These are phyloP conservation scores for Bemisia tabaci DNA, from an alignment of 1,140 invertebrate genomes.

Conservation along the genomic window DNA sequence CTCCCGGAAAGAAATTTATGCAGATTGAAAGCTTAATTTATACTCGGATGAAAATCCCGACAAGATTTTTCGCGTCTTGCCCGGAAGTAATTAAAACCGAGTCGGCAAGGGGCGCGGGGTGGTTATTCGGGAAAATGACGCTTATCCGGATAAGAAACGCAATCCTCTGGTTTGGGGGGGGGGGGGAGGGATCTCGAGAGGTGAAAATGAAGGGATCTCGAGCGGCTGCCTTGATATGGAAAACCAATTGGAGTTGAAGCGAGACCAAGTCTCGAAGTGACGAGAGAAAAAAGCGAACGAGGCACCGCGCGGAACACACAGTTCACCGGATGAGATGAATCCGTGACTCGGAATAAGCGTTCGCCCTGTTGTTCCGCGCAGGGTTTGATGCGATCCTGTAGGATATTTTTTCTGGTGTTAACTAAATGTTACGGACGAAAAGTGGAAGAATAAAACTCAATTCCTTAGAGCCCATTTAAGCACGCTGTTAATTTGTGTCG, in stretches of 20 bases:
- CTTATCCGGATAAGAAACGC: not conserved
- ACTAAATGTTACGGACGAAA: too few species aligned
- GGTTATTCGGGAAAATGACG: not conserved
- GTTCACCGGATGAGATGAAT: not conserved
- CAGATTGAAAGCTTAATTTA: not conserved
- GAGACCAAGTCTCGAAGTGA: too few species aligned
- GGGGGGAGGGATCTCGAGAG: not conserved
- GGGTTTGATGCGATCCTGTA: too few species aligned
- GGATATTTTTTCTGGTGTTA: too few species aligned
- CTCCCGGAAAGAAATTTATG: too few species aligned
- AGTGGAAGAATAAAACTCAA: too few species aligned
- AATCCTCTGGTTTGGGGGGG: too few species aligned
- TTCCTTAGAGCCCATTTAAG: too few species aligned
- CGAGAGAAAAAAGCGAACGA: not conserved
- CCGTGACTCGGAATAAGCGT: too few species aligned
- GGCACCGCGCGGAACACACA: not conserved
- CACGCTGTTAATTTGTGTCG: too few species aligned
- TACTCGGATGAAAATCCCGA: not conserved
- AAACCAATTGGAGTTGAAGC: not conserved
- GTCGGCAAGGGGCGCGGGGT: not conserved
- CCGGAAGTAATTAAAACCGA: not conserved
- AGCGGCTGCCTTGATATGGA: not conserved
- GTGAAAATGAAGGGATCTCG: not conserved
- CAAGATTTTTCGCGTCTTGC: not conserved
- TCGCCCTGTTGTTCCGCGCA: too few species aligned